phyloP scores from a whole-genome alignment of 1,140 invertebrate species.

The Temnothorax nylanderi region DNA sequence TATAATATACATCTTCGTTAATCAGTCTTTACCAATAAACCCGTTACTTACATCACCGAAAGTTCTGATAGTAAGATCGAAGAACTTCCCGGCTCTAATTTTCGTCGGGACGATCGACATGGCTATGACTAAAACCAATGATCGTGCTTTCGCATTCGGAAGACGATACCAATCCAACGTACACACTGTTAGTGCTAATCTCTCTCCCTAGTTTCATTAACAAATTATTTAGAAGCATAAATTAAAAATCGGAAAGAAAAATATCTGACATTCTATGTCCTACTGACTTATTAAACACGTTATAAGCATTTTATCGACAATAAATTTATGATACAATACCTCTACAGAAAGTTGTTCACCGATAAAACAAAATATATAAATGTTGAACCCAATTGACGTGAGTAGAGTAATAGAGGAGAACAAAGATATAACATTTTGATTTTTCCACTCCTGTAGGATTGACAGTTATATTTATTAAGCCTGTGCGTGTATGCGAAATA shows the following conservation, averaged over 20 bases:
- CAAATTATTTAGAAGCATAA: not conserved
- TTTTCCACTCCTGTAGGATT: conserved; percentile 53
- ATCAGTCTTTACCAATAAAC: not conserved
- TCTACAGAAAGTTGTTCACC: conserved; percentile 61
- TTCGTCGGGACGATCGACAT: conserved; percentile 44
- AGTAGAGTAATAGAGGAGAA: conserved; percentile 54
- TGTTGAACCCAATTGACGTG: conserved; percentile 65
- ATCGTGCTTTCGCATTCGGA: conserved; percentile 28
- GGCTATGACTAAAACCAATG: conserved; percentile 39
- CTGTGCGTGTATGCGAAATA: not conserved
- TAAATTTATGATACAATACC: conserved; percentile 47
- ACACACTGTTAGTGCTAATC: conserved; percentile 36
- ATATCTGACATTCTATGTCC: not conserved
- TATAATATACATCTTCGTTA: not conserved
- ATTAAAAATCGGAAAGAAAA: not conserved
- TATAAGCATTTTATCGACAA: not conserved
- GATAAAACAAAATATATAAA: conserved; percentile 71
- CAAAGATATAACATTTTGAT: conserved; percentile 46
- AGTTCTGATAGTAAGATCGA: conserved; percentile 48
- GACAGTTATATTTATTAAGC: not conserved
- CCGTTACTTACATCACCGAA: conserved; percentile 55
- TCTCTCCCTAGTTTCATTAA: conserved; percentile 24
- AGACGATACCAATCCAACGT: conserved; percentile 57
- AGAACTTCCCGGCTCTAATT: conserved; percentile 53
- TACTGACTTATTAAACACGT: not conserved